Conservation (phyloP, 2,113 vertebrate species). For the Lontra canadensis region DNA sequence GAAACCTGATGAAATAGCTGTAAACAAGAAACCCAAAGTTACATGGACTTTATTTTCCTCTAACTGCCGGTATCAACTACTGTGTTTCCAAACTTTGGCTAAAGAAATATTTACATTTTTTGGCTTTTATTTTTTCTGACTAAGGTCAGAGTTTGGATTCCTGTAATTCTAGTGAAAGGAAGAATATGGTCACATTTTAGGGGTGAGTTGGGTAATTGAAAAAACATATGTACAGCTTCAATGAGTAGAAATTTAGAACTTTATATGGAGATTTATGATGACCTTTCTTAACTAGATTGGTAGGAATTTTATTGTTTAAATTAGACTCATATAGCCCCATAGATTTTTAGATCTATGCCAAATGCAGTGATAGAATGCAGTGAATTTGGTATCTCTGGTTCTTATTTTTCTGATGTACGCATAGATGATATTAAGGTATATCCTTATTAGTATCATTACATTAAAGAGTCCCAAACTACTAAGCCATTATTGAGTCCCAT, state of each 20-base stretch:
- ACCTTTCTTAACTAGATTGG: background rate
- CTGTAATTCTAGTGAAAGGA: slow-evolving; percentile 54
- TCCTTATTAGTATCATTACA: background rate
- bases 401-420: background rate
- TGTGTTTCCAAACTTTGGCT: slow-evolving; percentile 57
- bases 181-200: slow-evolving; percentile 47
- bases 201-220: background rate
- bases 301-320: slow-evolving; percentile 5
- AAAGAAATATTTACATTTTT: slow-evolving; percentile 72
- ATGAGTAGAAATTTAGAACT: background rate
- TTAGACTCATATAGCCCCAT: background rate
- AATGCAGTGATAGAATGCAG: background rate
- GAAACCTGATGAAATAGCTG: background rate
- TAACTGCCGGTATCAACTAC: slow-evolving; percentile 6
- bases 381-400: background rate
- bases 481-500: background rate
- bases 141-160: slow-evolving; percentile 49
- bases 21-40: slow-evolving; percentile 27
- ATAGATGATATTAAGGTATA: background rate
- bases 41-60: slow-evolving; percentile 37
- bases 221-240: background rate
- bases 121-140: slow-evolving; percentile 55
- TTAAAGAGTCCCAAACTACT: background rate
- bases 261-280: background rate
- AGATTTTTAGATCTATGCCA: background rate